Evolutionary conservation across 2,888 invertebrate species (phyloP), one percentile per base, ranked within the genome.

Genomic region (Amitus sp.): DNA sequence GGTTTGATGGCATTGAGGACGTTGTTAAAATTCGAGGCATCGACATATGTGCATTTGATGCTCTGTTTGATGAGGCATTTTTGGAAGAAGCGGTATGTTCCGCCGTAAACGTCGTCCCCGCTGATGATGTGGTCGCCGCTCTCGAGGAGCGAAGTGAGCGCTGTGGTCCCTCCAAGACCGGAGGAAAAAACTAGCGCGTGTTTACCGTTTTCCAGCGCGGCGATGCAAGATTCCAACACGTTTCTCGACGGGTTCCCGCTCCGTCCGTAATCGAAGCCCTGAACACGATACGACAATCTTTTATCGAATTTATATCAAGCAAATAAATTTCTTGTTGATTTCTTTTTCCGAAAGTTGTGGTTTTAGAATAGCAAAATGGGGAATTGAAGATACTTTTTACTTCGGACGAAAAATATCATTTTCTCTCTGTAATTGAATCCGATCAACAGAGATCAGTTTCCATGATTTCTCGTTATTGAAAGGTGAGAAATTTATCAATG

Each of bases 71-170:
- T 66, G 0, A 86, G 85, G 53, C 89, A 87, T 76, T 87, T 86
- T 65, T 90, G 87, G 77, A 88, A 90, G 27, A 62, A 75, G 69
- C 96, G 87, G 75, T 93, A 92, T 0, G 95, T 95, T 17, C 98
- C 98, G 49, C 98, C 98, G 76, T 98, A 99, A 2, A 98, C 86
- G 82, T 98, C 98, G 80, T 98, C 95, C 60, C 92, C 90, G 73
- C 92, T 89, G 39, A 99, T 82, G 9, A 99, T 85, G 77, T 98
- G 96, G 79, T 99, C 98, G 0, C 98, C 98, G 60, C 85, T 73
- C 66, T 87, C 88, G 6, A 99, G 84, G 70, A 96, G 83, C 30
- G 92, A 87, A 5, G 89, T 83, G 9, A 98, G 80, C 2, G 90
- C 88, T 0, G 93, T 90, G 1, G 90, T 90, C 0, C 95, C 91